Evolutionary conservation across 64 coral and sea anemone species (phyloP), one percentile per base, ranked within the genome.

Genomic region (Anthopleura sola): DNA sequence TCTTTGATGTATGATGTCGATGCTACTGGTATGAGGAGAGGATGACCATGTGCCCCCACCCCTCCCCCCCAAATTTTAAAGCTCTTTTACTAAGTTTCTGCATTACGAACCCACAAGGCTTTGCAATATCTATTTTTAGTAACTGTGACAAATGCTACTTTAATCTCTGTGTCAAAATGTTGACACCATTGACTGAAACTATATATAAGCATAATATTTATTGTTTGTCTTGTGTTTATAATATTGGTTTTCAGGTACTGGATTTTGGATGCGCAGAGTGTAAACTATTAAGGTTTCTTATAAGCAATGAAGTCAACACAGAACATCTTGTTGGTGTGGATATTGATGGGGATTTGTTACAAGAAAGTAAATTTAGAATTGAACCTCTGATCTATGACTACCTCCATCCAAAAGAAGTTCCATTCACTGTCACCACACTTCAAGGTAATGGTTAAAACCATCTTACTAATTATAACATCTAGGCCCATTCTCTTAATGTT

Each of bases 241-340:
- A 53, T 55, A 23, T 2, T 50, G 76, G 23, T 20, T 60, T 78
- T 38, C 55, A 98, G 96, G 91, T 97, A 4, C 58, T 97, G 40
- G 94, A 97, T 33, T 98, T 98, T 92, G 96, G 96, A 28, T 98
- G 96, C 88, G 89, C 96, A 34, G 96, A 98, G 68, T 87, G 86
- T 86, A 98, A 98, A 84, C 83, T 98, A 34, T 78, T 98, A 15
- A 90, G 93, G 55, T 62, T 83, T 23, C 84, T 98, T 36, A 94
- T 89, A 28, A 93, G 77, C 85, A 86, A 94, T 39, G 86, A 89
- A 24, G 83, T 46, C 29, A 75, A 75, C 9, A 86, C 92, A 55
- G 96, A 98, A 85, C 69, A 87, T 29, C 17, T 98, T 3, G 92
- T 94, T 40, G 96, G 96, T 75, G 87, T 98, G 3, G 96, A 98